Evolutionary conservation across 2,888 invertebrate species (phyloP).

Genomic region (Tridacna crocea): DNA sequence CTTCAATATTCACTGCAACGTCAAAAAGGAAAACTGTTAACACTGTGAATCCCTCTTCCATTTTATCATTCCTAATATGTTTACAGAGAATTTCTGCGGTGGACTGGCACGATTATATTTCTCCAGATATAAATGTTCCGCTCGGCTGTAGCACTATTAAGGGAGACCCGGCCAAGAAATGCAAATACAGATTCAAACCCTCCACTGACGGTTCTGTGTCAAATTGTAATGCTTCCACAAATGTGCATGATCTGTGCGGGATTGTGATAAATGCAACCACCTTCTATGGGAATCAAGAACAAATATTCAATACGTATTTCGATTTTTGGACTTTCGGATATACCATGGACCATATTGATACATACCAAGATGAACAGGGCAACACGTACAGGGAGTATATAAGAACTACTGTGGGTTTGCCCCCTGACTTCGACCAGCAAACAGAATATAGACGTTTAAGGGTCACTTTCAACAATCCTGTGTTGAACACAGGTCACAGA

Average conservation of each 20-base stretch:
- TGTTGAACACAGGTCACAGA: neutral
- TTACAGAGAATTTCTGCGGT: no score
- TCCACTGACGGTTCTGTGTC: no score
- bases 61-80: no score
- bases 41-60: no score
- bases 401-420: neutral
- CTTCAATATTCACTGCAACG: no score
- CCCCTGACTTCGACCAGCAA: neutral
- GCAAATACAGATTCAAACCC: neutral
- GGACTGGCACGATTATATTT: neutral
- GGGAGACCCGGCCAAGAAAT: neutral
- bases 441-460: neutral
- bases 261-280: neutral
- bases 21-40: no score
- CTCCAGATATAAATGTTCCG: neutral
- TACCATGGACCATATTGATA: neutral
- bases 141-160: constrained; percentile 3
- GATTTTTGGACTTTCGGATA: neutral
- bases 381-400: constrained; percentile 1
- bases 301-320: neutral
- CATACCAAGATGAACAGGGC: neutral
- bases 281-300: neutral
- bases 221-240: neutral
- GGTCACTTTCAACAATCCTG: neutral
- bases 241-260: constrained; percentile 6